Percentiles rank a stretch among this genome's conserved stretches.
These are phyloP conservation scores for Rotaria magnacalcarata DNA, from an alignment of 2,888 invertebrate genomes.

Conservation along the genomic window DNA sequence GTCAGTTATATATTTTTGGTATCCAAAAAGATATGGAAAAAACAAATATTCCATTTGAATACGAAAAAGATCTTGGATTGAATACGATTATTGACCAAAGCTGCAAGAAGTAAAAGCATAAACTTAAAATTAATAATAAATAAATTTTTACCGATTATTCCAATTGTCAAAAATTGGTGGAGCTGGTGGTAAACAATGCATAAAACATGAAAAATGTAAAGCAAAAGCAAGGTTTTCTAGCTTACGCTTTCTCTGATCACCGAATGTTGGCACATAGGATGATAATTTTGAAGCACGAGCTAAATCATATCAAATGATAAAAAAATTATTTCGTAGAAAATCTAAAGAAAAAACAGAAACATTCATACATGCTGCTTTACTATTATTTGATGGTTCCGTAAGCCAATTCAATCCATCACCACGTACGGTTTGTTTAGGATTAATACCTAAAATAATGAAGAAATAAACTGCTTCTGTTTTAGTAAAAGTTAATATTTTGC, in stretches of 20 bases:
- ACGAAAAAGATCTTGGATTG: not conserved
- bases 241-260: conserved; percentile 11
- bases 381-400: not conserved
- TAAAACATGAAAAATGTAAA: not conserved
- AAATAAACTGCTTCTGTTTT: too few relatives aligned
- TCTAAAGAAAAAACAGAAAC: too few relatives aligned
- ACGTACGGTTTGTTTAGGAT: not conserved
- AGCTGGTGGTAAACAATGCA: not conserved
- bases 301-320: not conserved
- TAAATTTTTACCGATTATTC: not conserved
- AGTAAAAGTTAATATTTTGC: not conserved
- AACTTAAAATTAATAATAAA: not conserved
- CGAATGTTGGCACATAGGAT: not conserved
- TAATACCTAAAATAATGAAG: not conserved
- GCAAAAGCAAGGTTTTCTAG: not conserved
- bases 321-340: too few relatives aligned
- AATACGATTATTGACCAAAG: not conserved
- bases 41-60: not conserved
- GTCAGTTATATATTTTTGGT: not conserved
- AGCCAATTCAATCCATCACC: not conserved
- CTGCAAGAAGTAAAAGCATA: not conserved
- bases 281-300: not conserved
- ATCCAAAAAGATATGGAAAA: not conserved
- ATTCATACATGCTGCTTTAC: not conserved
- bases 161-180: not conserved